phyloP scores from a whole-genome alignment of 30 jellyfish, hydroid and myxozoan species.

The Aurelia aurita complex sp. Pacific region DNA sequence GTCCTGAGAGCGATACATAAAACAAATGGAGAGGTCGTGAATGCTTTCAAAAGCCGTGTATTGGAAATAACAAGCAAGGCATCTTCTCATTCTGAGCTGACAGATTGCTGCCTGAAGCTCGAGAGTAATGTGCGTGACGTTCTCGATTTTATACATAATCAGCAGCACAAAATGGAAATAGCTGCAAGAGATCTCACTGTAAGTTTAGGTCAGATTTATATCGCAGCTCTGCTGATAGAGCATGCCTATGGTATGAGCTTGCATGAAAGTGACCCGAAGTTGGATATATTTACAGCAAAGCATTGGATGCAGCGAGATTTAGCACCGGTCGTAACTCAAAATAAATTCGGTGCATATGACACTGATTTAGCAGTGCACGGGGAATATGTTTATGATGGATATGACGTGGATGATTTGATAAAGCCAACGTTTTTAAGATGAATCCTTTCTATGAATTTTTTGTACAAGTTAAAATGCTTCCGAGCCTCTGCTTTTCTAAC shows the following conservation, averaged over 20 bases:
- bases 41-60: conserved; percentile 48
- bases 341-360: conserved; percentile 32
- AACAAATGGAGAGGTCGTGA: conserved; percentile 76
- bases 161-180: conserved; percentile 13
- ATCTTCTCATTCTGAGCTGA: conserved; percentile 4
- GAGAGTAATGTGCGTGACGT: conserved; percentile 23
- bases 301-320: conserved; percentile 64
- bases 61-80: background rate
- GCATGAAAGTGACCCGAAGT: background rate
- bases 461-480: no score
- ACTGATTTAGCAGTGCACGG: background rate
- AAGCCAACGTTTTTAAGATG: conserved; percentile 51
- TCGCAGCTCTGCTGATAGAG: conserved; percentile 60
- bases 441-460: background rate
- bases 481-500: no score
- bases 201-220: conserved; percentile 80
- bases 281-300: conserved; percentile 30
- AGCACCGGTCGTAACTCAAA: conserved; percentile 45
- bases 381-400: conserved; percentile 55
- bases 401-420: conserved; percentile 27
- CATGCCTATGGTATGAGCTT: conserved; percentile 18
- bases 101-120: conserved; percentile 28
- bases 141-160: conserved; percentile 23
- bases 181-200: conserved; percentile 91
- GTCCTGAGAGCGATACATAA: conserved; percentile 81